phyloP scores from a whole-genome alignment of 2,113 vertebrate species.

The Tychaedon coryphoeus region DNA sequence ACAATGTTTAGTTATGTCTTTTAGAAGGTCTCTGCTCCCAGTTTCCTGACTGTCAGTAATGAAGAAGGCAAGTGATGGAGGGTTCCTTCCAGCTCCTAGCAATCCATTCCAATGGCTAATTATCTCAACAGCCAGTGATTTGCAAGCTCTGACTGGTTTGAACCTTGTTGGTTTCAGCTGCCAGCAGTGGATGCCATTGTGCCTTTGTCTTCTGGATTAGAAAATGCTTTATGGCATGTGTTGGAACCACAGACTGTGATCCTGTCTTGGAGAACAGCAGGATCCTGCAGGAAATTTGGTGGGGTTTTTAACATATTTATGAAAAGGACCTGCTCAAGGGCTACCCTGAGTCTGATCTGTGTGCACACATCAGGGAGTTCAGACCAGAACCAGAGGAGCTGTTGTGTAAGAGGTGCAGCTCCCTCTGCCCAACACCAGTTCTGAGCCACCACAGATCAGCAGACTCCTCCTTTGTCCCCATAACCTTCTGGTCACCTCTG shows the following conservation, averaged over 20 bases:
- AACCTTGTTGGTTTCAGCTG: not conserved
- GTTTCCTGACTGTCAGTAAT: not conserved
- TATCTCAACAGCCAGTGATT: not conserved
- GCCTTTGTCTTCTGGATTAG: not conserved
- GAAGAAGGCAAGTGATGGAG: not conserved
- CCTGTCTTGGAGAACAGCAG: not conserved
- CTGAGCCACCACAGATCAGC: not conserved
- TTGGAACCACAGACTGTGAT: not conserved
- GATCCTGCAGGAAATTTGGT: not conserved
- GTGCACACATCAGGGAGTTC: not conserved
- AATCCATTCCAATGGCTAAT: not conserved
- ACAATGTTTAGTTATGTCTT: not conserved
- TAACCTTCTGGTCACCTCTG: not conserved
- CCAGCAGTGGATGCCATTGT: not conserved
- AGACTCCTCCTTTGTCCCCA: not conserved
- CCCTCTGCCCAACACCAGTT: not conserved
- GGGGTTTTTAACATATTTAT: not conserved
- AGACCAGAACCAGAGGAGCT: not conserved
- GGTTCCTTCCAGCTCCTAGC: not conserved
- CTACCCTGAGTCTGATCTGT: not conserved
- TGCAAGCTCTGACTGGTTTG: not conserved
- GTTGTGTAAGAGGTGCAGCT: not conserved
- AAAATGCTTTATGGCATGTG: not conserved
- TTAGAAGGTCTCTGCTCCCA: not conserved
- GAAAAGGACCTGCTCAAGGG: not conserved